Evolutionary conservation across 2,888 invertebrate genomes (phyloP).

Genomic region (Sphaeridia pumilis): DNA sequence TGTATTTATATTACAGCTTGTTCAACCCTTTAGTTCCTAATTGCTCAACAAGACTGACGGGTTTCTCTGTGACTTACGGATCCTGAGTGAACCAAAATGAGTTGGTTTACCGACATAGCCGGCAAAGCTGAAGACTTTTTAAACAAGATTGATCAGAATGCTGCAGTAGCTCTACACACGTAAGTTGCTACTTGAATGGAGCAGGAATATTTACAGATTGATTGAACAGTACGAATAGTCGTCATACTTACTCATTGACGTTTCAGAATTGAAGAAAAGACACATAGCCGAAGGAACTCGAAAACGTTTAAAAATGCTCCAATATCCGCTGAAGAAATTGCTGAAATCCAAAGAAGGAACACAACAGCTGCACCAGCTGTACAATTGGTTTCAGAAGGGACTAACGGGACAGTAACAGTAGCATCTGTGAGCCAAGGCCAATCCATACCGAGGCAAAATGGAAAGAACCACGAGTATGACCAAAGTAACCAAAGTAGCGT

Average conservation of each 20-base stretch:
- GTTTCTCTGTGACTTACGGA: too few species aligned
- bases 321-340: background rate
- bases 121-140: slow-evolving; percentile 62
- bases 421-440: slow-evolving; percentile 1
- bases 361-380: too few species aligned
- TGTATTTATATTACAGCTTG: too few species aligned
- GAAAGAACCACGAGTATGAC: too few species aligned
- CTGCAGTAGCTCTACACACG: slow-evolving; percentile 49
- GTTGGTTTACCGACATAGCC: slow-evolving; percentile 62
- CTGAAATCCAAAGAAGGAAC: too few species aligned
- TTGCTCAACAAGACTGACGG: background rate
- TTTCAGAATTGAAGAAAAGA: slow-evolving; percentile 4
- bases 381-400: too few species aligned
- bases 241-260: background rate
- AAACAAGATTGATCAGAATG: slow-evolving; percentile 61
- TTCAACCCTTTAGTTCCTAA: background rate
- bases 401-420: background rate
- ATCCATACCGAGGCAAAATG: too few species aligned
- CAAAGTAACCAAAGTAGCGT: too few species aligned
- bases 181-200: too few species aligned
- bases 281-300: slow-evolving; percentile 1
- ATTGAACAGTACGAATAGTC: too few species aligned
- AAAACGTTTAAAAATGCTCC: background rate
- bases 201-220: too few species aligned
- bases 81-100: slow-evolving; percentile 49